Percentiles rank a stretch among this genome's conserved stretches.
Conservation (phyloP, 1,140 invertebrate genomes). For the Episyrphus balteatus region DNA sequence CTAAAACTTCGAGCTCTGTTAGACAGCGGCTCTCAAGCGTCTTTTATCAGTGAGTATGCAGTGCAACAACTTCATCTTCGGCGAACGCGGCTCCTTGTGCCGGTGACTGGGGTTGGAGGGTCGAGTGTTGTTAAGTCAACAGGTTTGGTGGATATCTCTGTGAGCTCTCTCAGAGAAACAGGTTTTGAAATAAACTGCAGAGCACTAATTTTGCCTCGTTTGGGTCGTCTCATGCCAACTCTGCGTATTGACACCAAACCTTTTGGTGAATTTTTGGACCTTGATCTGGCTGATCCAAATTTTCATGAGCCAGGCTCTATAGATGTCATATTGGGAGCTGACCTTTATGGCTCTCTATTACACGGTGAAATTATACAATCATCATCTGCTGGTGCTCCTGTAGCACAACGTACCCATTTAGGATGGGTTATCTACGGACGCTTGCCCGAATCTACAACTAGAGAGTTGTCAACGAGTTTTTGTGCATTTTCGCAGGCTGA, state of each 20-base stretch:
- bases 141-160: neutral
- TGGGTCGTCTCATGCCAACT: neutral
- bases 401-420: neutral
- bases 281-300: neutral
- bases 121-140: neutral
- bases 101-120: slow-evolving; percentile 1
- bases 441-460: neutral
- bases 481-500: neutral
- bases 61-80: neutral
- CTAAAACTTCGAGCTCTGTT: neutral
- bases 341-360: neutral
- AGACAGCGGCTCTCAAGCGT: slow-evolving; percentile 1
- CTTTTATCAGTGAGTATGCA: slow-evolving; percentile 3
- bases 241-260: neutral
- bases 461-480: neutral
- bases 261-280: neutral
- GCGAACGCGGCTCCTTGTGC: neutral
- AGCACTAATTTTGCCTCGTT: neutral
- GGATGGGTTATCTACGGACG: neutral
- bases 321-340: slow-evolving; percentile 2
- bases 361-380: neutral
- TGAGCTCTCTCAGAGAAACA: neutral
- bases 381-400: neutral
- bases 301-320: slow-evolving; percentile 1
- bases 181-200: neutral